Evolutionary conservation across 2,797 vertebrate genomes (phyloP).

Genomic region (Ciconia nigra): DNA sequence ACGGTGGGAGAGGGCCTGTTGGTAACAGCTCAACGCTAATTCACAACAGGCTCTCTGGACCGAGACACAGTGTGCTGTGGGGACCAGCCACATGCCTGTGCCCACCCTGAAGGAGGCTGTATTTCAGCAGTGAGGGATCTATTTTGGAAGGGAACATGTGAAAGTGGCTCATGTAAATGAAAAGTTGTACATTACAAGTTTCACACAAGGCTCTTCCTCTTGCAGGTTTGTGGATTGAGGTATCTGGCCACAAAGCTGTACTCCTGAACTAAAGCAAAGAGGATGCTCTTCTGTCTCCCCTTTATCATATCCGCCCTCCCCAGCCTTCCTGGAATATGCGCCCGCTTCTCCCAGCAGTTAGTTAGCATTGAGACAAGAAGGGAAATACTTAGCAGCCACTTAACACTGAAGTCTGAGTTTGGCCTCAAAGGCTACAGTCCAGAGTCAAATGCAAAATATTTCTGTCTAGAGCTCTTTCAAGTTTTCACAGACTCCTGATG

Average conservation of each 20-base stretch:
- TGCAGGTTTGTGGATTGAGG: background rate
- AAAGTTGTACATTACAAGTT: background rate
- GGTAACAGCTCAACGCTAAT: background rate
- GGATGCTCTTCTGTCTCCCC: background rate
- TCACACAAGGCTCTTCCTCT: background rate
- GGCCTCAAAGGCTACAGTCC: slow-evolving; percentile 56
- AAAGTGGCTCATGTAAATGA: background rate
- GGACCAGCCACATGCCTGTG: background rate
- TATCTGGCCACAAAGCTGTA: background rate
- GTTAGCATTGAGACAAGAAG: slow-evolving; percentile 10
- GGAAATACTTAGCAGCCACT: slow-evolving; percentile 60
- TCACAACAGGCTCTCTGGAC: background rate
- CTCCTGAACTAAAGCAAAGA: background rate
- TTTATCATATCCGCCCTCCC: background rate
- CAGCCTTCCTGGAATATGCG: background rate
- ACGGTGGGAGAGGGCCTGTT: background rate
- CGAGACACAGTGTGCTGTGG: accelerated
- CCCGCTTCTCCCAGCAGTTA: background rate
- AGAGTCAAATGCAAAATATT: slow-evolving; percentile 66
- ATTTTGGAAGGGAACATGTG: background rate
- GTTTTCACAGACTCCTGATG: slow-evolving; percentile 36
- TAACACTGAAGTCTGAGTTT: slow-evolving; percentile 4
- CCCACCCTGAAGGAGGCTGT: background rate
- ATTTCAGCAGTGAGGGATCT: background rate
- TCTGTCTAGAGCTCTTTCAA: slow-evolving; percentile 61